Conservation (phyloP, 1,140 invertebrate species). For the Leguminivora glycinivorella region DNA sequence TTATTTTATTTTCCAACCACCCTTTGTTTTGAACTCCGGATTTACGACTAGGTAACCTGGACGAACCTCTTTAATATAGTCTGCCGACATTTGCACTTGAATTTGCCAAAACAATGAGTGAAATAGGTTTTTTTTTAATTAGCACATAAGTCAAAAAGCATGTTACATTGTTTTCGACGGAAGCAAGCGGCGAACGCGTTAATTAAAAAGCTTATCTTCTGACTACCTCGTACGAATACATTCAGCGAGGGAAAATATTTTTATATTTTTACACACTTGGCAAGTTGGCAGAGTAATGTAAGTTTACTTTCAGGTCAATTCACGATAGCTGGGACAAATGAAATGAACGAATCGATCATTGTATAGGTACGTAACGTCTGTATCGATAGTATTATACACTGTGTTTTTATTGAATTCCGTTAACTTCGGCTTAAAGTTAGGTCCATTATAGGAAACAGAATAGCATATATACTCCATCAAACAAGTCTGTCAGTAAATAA, state of each 20-base stretch:
- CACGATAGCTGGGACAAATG: too few relatives aligned
- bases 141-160: constrained; percentile 28
- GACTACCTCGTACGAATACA: constrained; percentile 13
- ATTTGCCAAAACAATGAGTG: not conserved
- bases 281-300: too few relatives aligned
- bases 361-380: too few relatives aligned
- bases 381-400: too few relatives aligned
- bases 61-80: not conserved
- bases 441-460: too few relatives aligned
- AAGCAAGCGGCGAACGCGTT: constrained; percentile 15
- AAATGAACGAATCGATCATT: too few relatives aligned
- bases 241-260: constrained; percentile 13
- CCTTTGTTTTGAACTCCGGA: not conserved
- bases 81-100: not conserved
- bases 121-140: constrained; percentile 29
- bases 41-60: not conserved
- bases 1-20: too few relatives aligned
- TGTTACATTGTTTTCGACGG: constrained; percentile 30
- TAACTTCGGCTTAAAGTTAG: too few relatives aligned
- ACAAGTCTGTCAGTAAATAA: too few relatives aligned
- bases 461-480: too few relatives aligned
- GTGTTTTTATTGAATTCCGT: too few relatives aligned
- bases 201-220: constrained; percentile 39
- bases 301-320: too few relatives aligned
- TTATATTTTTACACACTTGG: not conserved